Evolutionary conservation across 2,797 vertebrate genomes (phyloP).

Genomic region (Nannoperca obscura): DNA sequence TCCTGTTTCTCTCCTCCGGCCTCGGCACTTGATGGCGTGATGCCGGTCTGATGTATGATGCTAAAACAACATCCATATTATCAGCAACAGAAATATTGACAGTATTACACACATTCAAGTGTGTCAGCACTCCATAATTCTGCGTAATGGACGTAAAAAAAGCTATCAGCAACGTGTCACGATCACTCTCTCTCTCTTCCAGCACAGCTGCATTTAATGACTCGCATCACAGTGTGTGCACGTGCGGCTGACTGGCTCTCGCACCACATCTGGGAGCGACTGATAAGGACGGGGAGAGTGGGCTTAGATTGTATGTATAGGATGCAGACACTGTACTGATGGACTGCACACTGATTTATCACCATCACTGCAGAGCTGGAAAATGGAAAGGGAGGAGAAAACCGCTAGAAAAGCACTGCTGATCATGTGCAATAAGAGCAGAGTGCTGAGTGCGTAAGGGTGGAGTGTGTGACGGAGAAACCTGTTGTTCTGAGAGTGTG

Average conservation of each 20-base stretch:
- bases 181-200: constrained; percentile 10
- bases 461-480: background rate
- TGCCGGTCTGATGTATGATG: background rate
- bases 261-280: constrained; percentile 51
- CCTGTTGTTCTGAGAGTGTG: constrained; percentile 3
- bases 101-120: constrained; percentile 16
- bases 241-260: constrained; percentile 13
- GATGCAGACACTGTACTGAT: background rate
- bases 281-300: constrained; percentile 45
- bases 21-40: no score
- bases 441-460: background rate
- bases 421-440: background rate
- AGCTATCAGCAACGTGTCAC: constrained; percentile 6
- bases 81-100: constrained; percentile 12
- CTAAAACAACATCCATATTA: constrained; percentile 8
- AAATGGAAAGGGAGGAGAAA: background rate
- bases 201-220: constrained; percentile 35
- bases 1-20: no score
- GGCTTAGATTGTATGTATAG: background rate
- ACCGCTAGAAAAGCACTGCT: background rate
- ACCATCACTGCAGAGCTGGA: constrained; percentile 2
- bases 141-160: background rate
- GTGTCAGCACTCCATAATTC: constrained; percentile 15
- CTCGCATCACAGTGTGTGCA: constrained; percentile 21
- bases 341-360: constrained; percentile 13